Evolutionary conservation across 2,797 vertebrate species (phyloP).

Genomic region (Okamejei kenojei): DNA sequence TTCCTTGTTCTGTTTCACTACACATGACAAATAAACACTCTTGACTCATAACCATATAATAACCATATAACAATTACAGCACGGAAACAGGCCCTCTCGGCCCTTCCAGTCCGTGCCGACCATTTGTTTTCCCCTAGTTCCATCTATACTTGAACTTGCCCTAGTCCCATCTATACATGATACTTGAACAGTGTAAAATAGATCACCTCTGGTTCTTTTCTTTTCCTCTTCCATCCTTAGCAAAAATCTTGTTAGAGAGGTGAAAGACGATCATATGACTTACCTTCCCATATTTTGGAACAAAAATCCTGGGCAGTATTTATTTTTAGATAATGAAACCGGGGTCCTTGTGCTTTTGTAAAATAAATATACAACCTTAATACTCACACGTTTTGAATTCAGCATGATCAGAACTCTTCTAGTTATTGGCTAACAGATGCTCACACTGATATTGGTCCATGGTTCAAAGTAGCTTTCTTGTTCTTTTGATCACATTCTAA

Average conservation of each 20-base stretch:
- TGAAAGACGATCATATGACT: neutral
- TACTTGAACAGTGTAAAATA: too few species aligned
- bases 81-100: too few species aligned
- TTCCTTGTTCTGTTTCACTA: too few species aligned
- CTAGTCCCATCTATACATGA: too few species aligned
- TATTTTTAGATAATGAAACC: neutral
- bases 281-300: neutral
- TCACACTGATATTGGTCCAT: too few species aligned
- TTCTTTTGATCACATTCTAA: neutral
- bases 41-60: too few species aligned
- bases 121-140: too few species aligned
- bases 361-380: neutral
- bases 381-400: neutral
- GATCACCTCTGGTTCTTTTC: neutral
- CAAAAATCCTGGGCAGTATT: neutral
- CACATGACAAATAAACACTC: too few species aligned
- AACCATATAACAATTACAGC: too few species aligned
- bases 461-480: neutral
- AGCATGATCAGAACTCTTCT: neutral
- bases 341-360: neutral
- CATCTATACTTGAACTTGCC: too few species aligned
- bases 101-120: too few species aligned
- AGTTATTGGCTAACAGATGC: neutral
- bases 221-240: neutral
- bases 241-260: neutral